phyloP scores from a whole-genome alignment of 2,113 vertebrate species.

The Cricetomys ansorgei region DNA sequence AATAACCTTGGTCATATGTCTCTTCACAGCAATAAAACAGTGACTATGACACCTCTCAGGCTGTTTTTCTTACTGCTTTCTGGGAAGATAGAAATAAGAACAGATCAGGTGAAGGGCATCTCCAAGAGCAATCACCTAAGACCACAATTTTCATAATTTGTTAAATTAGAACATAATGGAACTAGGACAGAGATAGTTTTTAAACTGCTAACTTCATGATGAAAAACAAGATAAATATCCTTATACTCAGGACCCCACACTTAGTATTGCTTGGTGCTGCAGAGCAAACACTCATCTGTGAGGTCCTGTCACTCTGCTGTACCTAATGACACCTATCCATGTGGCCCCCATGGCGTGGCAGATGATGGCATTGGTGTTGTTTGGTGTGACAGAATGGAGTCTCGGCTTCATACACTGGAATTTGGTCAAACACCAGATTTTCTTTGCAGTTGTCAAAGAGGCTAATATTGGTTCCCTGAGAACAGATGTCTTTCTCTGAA shows the following conservation, averaged over 20 bases:
- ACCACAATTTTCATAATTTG: neutral
- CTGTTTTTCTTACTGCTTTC: neutral
- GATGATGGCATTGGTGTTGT: neutral
- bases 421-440: neutral
- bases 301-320: neutral
- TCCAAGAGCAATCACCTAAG: neutral
- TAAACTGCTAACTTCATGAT: conserved; percentile 23
- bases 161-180: neutral
- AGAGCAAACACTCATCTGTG: neutral
- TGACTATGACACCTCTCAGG: neutral
- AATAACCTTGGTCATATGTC: neutral
- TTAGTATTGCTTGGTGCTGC: neutral
- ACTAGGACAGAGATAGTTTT: neutral
- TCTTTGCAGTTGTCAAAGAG: neutral
- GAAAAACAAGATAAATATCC: neutral
- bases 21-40: neutral
- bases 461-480: neutral
- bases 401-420: neutral
- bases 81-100: neutral
- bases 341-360: neutral
- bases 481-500: neutral
- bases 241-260: too few relatives aligned
- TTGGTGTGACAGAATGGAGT: neutral
- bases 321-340: too few relatives aligned
- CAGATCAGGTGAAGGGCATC: neutral